Evolutionary conservation across 2,888 invertebrate species (phyloP).

Genomic region (Flexamia atlantica): DNA sequence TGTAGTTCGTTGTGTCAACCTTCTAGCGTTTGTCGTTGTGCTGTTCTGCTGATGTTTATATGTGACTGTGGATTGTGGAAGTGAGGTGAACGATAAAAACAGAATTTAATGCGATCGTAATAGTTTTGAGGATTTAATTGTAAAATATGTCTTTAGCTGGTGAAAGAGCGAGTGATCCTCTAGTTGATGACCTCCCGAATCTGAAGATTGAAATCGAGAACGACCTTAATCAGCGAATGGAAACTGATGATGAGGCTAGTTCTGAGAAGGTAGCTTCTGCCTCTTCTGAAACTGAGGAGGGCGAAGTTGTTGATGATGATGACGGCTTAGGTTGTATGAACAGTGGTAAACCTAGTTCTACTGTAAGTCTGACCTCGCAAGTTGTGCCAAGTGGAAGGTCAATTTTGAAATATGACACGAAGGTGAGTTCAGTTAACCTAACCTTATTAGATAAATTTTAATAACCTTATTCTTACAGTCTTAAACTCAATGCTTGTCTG

Average conservation of each 20-base stretch:
- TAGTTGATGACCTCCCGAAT: slow-evolving; percentile 56
- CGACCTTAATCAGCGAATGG: slow-evolving; percentile 60
- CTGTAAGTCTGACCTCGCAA: background rate
- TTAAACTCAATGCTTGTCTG: too few relatives aligned
- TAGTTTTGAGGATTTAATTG: background rate
- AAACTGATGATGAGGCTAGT: slow-evolving; percentile 57
- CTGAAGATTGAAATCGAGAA: slow-evolving; percentile 63
- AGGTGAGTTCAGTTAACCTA: slow-evolving; percentile 11
- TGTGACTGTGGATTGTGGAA: background rate
- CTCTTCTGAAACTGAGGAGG: slow-evolving; percentile 74
- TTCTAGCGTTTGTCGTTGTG: background rate
- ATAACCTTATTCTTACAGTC: too few relatives aligned
- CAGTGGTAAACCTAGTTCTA: background rate
- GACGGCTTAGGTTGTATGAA: slow-evolving; percentile 65
- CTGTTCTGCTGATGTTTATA: background rate
- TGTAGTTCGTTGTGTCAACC: too few relatives aligned
- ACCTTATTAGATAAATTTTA: too few relatives aligned
- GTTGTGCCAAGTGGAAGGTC: slow-evolving; percentile 29
- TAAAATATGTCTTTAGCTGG: slow-evolving; percentile 27
- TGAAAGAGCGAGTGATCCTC: slow-evolving; percentile 12
- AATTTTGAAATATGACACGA: slow-evolving; percentile 46
- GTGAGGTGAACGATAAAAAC: background rate
- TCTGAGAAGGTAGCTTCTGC: slow-evolving; percentile 55
- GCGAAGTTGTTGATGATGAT: slow-evolving; percentile 74
- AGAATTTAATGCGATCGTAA: background rate